Evolutionary conservation across 2,888 invertebrate species (phyloP).

Genomic region (Caenorhabditis imperialis): DNA sequence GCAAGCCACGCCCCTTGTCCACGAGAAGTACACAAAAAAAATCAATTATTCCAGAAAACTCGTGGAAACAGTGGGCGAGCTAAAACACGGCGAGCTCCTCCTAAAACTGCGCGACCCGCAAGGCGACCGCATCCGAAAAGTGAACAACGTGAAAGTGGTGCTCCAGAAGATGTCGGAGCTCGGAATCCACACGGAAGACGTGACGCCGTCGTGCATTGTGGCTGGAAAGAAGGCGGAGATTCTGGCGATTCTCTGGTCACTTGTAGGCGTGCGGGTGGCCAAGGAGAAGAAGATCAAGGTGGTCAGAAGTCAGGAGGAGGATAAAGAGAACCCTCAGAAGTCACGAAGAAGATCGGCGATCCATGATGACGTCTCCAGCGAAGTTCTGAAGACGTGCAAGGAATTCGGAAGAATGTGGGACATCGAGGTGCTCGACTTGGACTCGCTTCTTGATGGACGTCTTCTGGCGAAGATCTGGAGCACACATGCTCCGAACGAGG

Average conservation of each 20-base stretch:
- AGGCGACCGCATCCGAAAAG: constrained; percentile 62
- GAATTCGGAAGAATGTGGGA: constrained; percentile 15
- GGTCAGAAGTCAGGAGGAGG: background rate
- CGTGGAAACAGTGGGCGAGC: constrained; percentile 44
- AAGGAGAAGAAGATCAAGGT: constrained; percentile 14
- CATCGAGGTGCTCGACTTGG: constrained; percentile 34
- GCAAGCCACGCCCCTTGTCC: too few species aligned
- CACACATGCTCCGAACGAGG: background rate
- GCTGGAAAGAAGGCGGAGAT: constrained; percentile 54
- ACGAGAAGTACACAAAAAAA: too few species aligned
- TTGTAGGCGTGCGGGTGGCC: constrained; percentile 56
- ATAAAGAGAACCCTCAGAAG: constrained; percentile 2
- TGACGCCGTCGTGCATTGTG: constrained; percentile 46
- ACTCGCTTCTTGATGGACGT: constrained; percentile 18
- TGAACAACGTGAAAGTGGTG: constrained; percentile 58
- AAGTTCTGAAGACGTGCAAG: constrained; percentile 23
- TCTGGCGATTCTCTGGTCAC: constrained; percentile 51
- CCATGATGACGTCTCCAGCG: constrained; percentile 33
- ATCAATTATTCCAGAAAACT: constrained; percentile 26
- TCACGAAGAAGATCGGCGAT: constrained; percentile 15
- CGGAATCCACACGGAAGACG: constrained; percentile 30
- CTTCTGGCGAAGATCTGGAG: constrained; percentile 29
- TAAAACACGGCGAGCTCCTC: constrained; percentile 21
- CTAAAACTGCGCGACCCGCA: constrained; percentile 51
- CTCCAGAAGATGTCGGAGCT: constrained; percentile 26